phyloP scores from a whole-genome alignment of 2,797 vertebrate genomes.

The Sebastes ruberrimus region DNA sequence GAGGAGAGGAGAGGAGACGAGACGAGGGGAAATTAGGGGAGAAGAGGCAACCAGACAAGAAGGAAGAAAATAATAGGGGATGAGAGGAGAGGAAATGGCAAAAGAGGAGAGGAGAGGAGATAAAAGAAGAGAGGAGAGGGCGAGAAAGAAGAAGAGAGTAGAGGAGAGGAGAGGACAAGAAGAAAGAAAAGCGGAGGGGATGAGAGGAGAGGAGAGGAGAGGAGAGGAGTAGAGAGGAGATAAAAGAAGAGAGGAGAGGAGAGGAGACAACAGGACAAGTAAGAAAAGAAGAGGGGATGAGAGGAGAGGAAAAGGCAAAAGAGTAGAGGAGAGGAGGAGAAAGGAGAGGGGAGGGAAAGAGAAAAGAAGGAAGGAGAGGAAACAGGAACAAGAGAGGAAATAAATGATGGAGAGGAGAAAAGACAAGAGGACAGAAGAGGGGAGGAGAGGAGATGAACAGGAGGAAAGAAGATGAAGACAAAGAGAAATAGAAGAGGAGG shows the following conservation, averaged over 20 bases:
- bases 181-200: neutral
- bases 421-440: neutral
- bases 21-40: neutral
- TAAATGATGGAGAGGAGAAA: neutral
- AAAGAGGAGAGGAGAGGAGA: neutral
- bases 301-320: neutral
- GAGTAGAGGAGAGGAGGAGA: conserved; percentile 5
- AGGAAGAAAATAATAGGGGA: neutral
- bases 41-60: neutral
- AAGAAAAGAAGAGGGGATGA: neutral
- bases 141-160: neutral
- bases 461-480: neutral
- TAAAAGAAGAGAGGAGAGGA: neutral
- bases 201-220: neutral
- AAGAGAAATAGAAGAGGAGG: neutral
- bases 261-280: neutral
- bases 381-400: neutral
- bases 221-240: neutral
- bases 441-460: neutral
- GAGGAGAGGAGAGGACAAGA: neutral
- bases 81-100: neutral
- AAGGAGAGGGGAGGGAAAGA: neutral
- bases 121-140: too few species aligned
- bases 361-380: neutral
- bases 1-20: neutral